Conservation (phyloP, 2,113 vertebrate genomes). For the Typhlomys cinereus region DNA sequence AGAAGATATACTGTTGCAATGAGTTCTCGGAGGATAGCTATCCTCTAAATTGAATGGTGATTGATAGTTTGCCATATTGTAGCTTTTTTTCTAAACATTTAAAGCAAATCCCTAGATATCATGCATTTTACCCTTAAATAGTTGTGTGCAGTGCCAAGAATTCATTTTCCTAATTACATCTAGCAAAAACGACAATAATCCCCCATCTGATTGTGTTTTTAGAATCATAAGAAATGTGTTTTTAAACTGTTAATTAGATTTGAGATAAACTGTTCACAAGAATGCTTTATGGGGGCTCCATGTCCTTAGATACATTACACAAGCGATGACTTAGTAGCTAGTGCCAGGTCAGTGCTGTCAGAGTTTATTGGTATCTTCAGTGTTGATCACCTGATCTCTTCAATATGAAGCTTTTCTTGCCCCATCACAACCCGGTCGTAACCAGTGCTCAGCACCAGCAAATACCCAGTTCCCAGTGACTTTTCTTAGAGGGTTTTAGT, state of each 20-base stretch:
- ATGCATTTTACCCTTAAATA: not conserved
- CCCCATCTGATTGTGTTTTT: not conserved
- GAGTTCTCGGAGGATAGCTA: not conserved
- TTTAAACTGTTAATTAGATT: not conserved
- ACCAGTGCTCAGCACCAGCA: not conserved
- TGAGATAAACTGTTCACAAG: not conserved
- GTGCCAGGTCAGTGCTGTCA: no score
- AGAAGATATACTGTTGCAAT: not conserved
- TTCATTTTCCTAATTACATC: not conserved
- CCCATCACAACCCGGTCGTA: not conserved
- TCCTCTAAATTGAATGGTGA: not conserved
- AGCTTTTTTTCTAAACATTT: constrained; percentile 43
- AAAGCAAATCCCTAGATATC: not conserved
- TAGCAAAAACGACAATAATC: not conserved
- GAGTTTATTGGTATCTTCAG: not conserved
- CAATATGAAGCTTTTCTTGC: not conserved
- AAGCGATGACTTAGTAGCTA: not conserved
- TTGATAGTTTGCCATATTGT: constrained; percentile 29
- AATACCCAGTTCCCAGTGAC: not conserved
- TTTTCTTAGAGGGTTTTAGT: not conserved
- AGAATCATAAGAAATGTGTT: not conserved
- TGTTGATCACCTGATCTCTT: not conserved
- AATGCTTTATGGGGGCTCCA: not conserved
- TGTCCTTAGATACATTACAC: not conserved
- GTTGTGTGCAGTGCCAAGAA: not conserved